Evolutionary conservation across 2,888 invertebrate genomes (phyloP), one percentile per base, ranked within the genome.

Genomic region (Clusia tigrina): DNA sequence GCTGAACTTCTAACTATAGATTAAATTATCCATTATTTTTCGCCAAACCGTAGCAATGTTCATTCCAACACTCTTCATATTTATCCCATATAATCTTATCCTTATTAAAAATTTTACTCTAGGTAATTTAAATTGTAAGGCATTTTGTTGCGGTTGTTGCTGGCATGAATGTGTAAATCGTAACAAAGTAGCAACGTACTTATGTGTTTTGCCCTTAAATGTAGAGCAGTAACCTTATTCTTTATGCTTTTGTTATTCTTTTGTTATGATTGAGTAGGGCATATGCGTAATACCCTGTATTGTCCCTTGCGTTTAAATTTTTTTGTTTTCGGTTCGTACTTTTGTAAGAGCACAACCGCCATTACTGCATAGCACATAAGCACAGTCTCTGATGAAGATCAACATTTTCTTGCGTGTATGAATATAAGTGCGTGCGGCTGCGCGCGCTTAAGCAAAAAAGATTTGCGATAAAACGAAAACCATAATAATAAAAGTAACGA

Each of bases 261-360:
- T 62, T 62, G 57, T 57, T 25, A 42, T 42, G 60, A 42, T 57
- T 57, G 57, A 62, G 62, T 62, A 57, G 48, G 52, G 57, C 52
- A 51, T 54, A 62, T 62, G 25, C 42, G 3, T 42, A 42, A 42
- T 42, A 10, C 42, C 42, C n/a, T 42, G 42, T 17, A 42, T 42
- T 42, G 42, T 42, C 12, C 6, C 6, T 32, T 32, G 6, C 32
- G 6, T 32, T 32, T 32, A 12, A 9, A 9, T 32, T 42, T 6
- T 42, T 15, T 42, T 42, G n/a, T 42, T 42, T 42, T 42, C 6
- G 6, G 32, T 12, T 9, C n/a, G n/a, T n/a, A n/a, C n/a, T n/a
- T n/a, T n/a, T n/a, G n/a, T n/a, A n/a, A n/a, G 32, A 32, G 6
- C 32, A 32, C 12, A 32, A 32, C 12, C 32, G 32, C 32, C n/a